Conservation (phyloP, 2,797 vertebrate genomes). For the Tragopan temminckii region DNA sequence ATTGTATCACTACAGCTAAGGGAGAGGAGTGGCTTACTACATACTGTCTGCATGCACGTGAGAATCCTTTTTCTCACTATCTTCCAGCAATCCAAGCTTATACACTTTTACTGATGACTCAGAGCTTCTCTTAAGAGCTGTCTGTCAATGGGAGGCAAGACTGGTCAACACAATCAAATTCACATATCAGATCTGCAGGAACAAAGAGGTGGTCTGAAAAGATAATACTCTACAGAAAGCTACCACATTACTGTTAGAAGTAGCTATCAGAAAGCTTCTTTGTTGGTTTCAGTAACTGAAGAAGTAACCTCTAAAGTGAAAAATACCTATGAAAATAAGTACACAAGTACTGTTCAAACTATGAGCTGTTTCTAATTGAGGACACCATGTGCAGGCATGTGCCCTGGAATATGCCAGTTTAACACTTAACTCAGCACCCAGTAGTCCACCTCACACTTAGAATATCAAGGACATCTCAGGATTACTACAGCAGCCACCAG, state of each 20-base stretch:
- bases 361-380: background rate
- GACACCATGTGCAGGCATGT: rapidly evolving
- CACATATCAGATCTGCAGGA: background rate
- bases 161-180: background rate
- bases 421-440: background rate
- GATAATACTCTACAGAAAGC: background rate
- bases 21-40: background rate
- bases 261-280: background rate
- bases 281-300: background rate
- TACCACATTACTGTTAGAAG: background rate
- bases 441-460: background rate
- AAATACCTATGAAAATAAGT: background rate
- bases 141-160: background rate
- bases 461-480: slow-evolving; percentile 3
- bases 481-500: background rate
- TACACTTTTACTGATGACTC: background rate
- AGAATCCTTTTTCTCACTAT: background rate
- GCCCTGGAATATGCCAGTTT: background rate
- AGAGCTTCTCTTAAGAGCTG: background rate
- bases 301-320: background rate
- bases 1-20: background rate
- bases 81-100: background rate
- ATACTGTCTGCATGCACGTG: background rate
- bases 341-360: background rate
- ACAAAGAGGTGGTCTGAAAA: background rate